Evolutionary conservation across 1,140 invertebrate species (phyloP).

Genomic region (Limonius californicus): DNA sequence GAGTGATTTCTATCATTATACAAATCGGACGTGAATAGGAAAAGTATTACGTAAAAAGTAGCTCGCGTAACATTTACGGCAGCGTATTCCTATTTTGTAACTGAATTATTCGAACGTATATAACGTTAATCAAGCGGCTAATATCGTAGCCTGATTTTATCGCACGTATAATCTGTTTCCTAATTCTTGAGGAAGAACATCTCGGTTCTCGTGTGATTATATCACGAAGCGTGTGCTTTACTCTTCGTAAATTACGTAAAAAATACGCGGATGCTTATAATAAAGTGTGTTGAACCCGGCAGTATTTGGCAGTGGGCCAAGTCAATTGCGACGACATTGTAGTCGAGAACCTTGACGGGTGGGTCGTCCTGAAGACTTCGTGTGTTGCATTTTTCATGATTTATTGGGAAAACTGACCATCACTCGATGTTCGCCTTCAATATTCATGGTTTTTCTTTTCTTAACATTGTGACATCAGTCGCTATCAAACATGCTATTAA

Average conservation of each 20-base stretch:
- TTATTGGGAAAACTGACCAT: too few relatives aligned
- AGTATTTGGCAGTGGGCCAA: background rate
- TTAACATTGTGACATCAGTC: too few relatives aligned
- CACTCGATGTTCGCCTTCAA: too few relatives aligned
- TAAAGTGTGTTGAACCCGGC: slow-evolving; percentile 1
- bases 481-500: too few relatives aligned
- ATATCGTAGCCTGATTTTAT: too few relatives aligned
- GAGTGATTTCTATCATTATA: background rate
- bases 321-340: background rate
- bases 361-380: background rate
- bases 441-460: too few relatives aligned
- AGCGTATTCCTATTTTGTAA: too few relatives aligned
- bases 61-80: background rate
- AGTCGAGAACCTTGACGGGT: background rate
- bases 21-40: background rate
- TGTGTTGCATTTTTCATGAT: too few relatives aligned
- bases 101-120: too few relatives aligned
- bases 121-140: too few relatives aligned
- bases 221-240: background rate
- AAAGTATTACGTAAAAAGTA: background rate
- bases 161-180: background rate
- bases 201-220: background rate
- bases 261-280: background rate
- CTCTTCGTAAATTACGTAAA: background rate
- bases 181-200: background rate